phyloP scores from a whole-genome alignment of 2,113 vertebrate genomes.

The Atherinomorus stipes region DNA sequence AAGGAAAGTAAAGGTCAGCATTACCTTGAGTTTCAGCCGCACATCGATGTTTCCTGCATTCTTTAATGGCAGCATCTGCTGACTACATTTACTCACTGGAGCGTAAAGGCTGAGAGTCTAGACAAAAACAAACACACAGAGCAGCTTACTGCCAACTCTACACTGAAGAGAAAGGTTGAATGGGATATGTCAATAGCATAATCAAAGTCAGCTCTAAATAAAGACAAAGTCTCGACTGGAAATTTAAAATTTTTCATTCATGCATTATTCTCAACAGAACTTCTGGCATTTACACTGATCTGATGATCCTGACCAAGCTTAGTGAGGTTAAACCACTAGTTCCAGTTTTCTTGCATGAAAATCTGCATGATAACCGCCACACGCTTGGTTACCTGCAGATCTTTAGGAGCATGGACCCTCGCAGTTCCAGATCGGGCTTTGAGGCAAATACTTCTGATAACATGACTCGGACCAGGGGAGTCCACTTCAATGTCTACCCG shows the following conservation, averaged over 20 bases:
- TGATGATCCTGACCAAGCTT: background rate
- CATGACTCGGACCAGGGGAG: slow-evolving; percentile 88
- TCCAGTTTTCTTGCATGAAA: too few species aligned
- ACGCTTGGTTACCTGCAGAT: slow-evolving; percentile 87
- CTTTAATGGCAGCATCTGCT: slow-evolving; percentile 90
- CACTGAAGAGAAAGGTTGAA: background rate
- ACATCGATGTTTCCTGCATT: slow-evolving; percentile 96
- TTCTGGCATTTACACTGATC: background rate
- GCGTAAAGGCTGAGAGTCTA: slow-evolving; percentile 87
- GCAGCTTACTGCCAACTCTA: background rate
- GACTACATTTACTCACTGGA: slow-evolving; percentile 82
- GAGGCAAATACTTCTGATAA: slow-evolving; percentile 89
- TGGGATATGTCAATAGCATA: background rate
- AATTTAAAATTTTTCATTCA: too few species aligned
- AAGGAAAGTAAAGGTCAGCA: slow-evolving; percentile 65
- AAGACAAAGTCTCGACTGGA: too few species aligned
- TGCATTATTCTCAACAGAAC: background rate
- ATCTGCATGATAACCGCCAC: background rate
- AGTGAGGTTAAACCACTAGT: background rate
- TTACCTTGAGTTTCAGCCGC: slow-evolving; percentile 89
- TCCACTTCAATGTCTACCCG: slow-evolving; percentile 94
- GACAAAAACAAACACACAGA: slow-evolving; percentile 46
- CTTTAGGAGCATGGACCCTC: slow-evolving; percentile 91
- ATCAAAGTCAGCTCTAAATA: too few species aligned
- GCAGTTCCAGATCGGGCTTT: slow-evolving; percentile 89